Base-by-base conservation (phyloP, 2,113 vertebrate species). In the Brachyhypopomus occidentalis region DNA sequence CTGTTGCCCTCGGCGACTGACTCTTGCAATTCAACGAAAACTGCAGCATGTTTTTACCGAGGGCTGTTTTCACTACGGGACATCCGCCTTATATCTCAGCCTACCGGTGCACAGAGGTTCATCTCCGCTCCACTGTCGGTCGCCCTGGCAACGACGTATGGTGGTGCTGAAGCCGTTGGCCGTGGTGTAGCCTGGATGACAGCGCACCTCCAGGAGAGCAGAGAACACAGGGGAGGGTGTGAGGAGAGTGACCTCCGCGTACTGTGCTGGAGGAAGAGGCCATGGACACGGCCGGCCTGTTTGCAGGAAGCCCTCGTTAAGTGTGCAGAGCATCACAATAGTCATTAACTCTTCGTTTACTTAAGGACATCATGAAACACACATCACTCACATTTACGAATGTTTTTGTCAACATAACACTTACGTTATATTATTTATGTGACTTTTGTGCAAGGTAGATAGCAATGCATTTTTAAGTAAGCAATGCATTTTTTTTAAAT, bases 111-210 rank as follows among this genome's bases (percentile, higher is more conserved):
- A 95, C 78, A 86, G 75, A 75, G 91, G 91, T 80, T 93, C 89
- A 30, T 92, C 89, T 25, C 93, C 92, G 77, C 95, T 95, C 94
- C 95, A 95, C 85, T 91, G 92, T n/a, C 91, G 88, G 89, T 95
- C 94, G 73, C 93, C 94, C 87, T 95, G 95, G 86, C 95, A 95
- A 88, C 92, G 94, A 66, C 92, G 93, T 69, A 92, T 88, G 30
- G 86, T 85, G 72, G 67, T 84, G 62, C 94, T 90, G 84, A 91
- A 75, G 79, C 93, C 91, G 5, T 55, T 88, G 75, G 88, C 86
- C 86, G 92, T 87, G n/a, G 75, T 75, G 83, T 91, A 94, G 58
- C 94, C 93, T 0, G 90, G 79, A 67, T 90, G 83, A 88, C 95
- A 95, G 71, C 82, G 91, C 63, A 94, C 92, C 75, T 93, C 91